Conservation (phyloP, 2,113 vertebrate species). For the Poeciliopsis prolifica region DNA sequence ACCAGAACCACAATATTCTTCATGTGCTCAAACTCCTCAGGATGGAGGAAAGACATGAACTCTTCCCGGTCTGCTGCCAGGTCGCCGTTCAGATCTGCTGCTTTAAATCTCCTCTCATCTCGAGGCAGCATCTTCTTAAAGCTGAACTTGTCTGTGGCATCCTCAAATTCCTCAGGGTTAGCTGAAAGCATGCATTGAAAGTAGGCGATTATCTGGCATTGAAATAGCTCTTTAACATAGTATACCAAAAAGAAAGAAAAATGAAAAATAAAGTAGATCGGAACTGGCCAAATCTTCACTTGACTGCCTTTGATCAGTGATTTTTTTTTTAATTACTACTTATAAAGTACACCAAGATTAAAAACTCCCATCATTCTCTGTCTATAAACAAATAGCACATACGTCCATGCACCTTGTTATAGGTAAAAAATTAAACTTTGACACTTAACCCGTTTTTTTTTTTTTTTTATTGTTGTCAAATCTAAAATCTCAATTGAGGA, state of each 20-base stretch:
- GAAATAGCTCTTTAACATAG: background rate
- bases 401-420: background rate
- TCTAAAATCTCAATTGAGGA: background rate
- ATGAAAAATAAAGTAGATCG: background rate
- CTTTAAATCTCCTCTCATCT: constrained; percentile 92
- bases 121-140: constrained; percentile 98
- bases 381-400: background rate
- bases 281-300: background rate
- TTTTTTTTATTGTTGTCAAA: background rate
- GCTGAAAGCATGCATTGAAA: constrained; percentile 70
- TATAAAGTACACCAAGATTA: background rate
- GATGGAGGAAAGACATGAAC: constrained; percentile 96
- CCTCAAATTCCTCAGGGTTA: constrained; percentile 92
- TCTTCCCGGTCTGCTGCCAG: constrained; percentile 88
- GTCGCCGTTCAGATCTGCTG: constrained; percentile 88
- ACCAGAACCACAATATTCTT: constrained; percentile 94
- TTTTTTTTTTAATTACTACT: background rate
- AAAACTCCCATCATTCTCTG: background rate
- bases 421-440: background rate
- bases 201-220: background rate
- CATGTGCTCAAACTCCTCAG: constrained; percentile 98
- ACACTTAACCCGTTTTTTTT: background rate
- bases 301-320: background rate
- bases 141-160: constrained; percentile 89
- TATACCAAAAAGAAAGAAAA: background rate